These are phyloP conservation scores for Pseudomyrmex dendroicus DNA, from an alignment of 1,140 invertebrate species.

Conservation along the genomic window DNA sequence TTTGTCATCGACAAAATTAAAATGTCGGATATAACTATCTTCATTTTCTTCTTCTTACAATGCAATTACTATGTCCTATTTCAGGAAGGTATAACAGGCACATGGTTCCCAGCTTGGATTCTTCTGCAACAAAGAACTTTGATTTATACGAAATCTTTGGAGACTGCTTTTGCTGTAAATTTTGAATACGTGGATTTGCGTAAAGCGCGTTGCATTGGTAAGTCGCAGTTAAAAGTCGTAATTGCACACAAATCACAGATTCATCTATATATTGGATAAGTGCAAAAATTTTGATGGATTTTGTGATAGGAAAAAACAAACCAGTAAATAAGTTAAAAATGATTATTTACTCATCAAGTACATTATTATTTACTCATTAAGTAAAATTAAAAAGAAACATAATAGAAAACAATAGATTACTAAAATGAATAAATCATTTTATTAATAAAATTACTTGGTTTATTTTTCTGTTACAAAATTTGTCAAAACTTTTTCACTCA, in stretches of 20 bases:
- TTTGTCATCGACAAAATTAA: conserved; percentile 4
- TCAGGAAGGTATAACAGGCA: conserved; percentile 88
- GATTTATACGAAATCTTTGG: conserved; percentile 86
- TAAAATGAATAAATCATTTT: no score
- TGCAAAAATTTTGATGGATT: no score
- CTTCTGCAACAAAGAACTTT: conserved; percentile 89
- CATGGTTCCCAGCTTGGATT: conserved; percentile 92
- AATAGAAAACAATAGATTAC: no score
- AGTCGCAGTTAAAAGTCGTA: conserved; percentile 65
- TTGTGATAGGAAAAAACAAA: no score
- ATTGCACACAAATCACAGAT: not conserved
- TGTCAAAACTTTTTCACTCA: no score
- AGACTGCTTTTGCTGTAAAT: conserved; percentile 80
- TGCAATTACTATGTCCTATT: conserved; percentile 45
- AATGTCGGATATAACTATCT: not conserved
- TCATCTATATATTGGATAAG: no score
- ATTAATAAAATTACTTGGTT: no score
- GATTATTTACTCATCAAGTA: no score
- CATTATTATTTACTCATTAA: no score
- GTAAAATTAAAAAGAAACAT: no score
- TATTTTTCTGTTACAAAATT: no score
- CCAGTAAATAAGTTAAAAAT: no score
- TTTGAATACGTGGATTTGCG: conserved; percentile 90
- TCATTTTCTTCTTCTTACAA: not conserved
- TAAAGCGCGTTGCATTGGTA: conserved; percentile 92